Evolutionary conservation across 2,797 vertebrate genomes (phyloP).

Genomic region (Triplophysa bombifrons): DNA sequence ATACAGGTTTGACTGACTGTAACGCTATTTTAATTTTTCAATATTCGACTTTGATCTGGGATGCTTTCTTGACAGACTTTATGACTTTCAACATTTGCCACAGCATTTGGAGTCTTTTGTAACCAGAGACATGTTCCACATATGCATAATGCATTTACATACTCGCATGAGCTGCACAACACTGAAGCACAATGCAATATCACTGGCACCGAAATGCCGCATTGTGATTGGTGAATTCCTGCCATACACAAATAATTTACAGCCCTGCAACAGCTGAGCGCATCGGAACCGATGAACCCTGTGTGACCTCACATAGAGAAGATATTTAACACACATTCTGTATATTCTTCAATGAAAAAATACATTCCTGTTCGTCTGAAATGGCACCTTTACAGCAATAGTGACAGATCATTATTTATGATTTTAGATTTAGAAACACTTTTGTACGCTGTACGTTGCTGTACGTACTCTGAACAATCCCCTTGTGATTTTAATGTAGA

Average conservation of each 20-base stretch:
- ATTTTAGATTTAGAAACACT: slow-evolving; percentile 63
- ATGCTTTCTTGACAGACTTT: background rate
- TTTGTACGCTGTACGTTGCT: slow-evolving; percentile 78
- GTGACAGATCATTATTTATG: slow-evolving; percentile 71
- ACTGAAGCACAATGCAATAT: slow-evolving; percentile 34
- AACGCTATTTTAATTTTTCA: no score
- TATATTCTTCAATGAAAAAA: background rate
- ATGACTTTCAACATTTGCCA: background rate
- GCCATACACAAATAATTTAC: slow-evolving; percentile 14
- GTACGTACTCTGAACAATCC: slow-evolving; percentile 76
- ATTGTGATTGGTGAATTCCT: slow-evolving; percentile 17
- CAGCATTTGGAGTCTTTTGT: background rate
- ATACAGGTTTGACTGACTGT: no score
- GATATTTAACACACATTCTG: background rate
- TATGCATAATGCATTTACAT: slow-evolving; percentile 14
- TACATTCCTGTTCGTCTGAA: background rate
- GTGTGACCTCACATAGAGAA: slow-evolving; percentile 2
- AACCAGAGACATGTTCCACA: background rate
- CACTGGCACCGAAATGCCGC: background rate
- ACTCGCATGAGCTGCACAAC: slow-evolving; percentile 3
- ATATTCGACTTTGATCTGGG: background rate
- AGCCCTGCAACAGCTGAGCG: slow-evolving; percentile 9
- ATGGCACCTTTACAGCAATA: slow-evolving; percentile 31
- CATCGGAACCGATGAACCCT: slow-evolving; percentile 22
- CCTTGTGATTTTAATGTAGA: slow-evolving; percentile 69